Base-by-base conservation (phyloP, 1,140 invertebrate genomes). In the Eubasilissa regina region DNA sequence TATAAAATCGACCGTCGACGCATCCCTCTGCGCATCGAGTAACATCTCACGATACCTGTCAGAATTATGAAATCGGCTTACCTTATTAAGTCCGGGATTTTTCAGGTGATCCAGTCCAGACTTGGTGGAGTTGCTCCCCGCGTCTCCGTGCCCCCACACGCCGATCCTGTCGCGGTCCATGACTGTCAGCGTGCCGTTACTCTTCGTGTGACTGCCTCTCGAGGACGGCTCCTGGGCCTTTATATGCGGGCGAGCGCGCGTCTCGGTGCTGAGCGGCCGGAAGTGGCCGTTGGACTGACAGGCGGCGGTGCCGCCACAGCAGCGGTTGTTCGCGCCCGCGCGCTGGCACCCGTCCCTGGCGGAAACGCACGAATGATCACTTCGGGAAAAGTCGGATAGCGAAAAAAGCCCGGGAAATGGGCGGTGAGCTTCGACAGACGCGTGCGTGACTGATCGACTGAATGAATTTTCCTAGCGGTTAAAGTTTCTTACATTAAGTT, bases 21-120 rank as follows among this genome's bases (percentile, higher is more conserved):
- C 64, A 68, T 19, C 64, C 64, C 44, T 48, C 9, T 47, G 62
- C 62, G 62, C 62, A 66, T 0, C n/a, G n/a, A 15, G 19, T 19
- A 9, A 8, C 11, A 13, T 43, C 0, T 8, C 35, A 3, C 4
- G 64, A 17, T 21, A 68, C 64, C 44, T 68, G 64, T 68, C 64
- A 68, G 1, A 35, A 68, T 73, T 25, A 55, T 0, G n/a, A 55
- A 55, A 73, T 73, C 3, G 51, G 13, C 60, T 84, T 87, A 94
- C 94, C 93, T 95, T 96, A 86, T 95, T 96, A 4, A 95, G 88
- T 68, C 93, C 90, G 0, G 94, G 94, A 86, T 95, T 92, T 80
- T 92, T 90, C 19, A 96, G 87, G 84, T 94, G 93, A 85, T 95
- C 94, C 78, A 95, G 91, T 66, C 94, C 94, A 48, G 92, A 90